Percentiles rank a stretch among this genome's conserved stretches.
Evolutionary conservation across 2,888 invertebrate species (phyloP).

Genomic region (Seira musarum): DNA sequence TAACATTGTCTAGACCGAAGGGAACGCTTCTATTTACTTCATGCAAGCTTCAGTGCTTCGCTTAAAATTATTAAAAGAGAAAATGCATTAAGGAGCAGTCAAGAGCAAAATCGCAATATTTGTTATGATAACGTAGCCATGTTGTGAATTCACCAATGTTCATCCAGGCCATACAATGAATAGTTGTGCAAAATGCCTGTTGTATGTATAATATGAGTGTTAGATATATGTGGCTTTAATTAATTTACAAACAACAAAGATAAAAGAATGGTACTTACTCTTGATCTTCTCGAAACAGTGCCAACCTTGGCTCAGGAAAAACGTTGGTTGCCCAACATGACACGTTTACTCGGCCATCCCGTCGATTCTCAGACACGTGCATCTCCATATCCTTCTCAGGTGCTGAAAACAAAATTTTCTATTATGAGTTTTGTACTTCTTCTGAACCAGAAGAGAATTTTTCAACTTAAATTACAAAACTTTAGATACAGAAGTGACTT

Average conservation of each 20-base stretch:
- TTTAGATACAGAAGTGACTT: constrained; percentile 1
- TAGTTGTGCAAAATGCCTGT: too few species aligned
- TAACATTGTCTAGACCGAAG: neutral
- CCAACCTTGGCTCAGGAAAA: constrained; percentile 66
- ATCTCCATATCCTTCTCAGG: constrained; percentile 69
- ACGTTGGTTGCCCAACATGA: constrained; percentile 68
- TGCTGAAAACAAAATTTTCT: constrained; percentile 60
- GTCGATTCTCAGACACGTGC: constrained; percentile 63
- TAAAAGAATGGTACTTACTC: too few species aligned
- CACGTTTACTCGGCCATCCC: constrained; percentile 66
- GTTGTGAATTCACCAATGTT: too few species aligned
- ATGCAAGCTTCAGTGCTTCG: neutral
- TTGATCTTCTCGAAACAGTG: constrained; percentile 67
- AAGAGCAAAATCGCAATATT: too few species aligned
- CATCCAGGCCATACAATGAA: too few species aligned
- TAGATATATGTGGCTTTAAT: too few species aligned
- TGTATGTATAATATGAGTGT: too few species aligned
- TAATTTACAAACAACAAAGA: too few species aligned
- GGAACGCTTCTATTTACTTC: neutral
- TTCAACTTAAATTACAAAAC: constrained; percentile 24
- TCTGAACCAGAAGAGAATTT: neutral
- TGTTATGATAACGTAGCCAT: too few species aligned
- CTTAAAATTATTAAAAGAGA: neutral
- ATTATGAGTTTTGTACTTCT: neutral
- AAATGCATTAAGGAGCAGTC: too few species aligned